phyloP scores from a whole-genome alignment of 1,140 invertebrate genomes.

The Limonius californicus region DNA sequence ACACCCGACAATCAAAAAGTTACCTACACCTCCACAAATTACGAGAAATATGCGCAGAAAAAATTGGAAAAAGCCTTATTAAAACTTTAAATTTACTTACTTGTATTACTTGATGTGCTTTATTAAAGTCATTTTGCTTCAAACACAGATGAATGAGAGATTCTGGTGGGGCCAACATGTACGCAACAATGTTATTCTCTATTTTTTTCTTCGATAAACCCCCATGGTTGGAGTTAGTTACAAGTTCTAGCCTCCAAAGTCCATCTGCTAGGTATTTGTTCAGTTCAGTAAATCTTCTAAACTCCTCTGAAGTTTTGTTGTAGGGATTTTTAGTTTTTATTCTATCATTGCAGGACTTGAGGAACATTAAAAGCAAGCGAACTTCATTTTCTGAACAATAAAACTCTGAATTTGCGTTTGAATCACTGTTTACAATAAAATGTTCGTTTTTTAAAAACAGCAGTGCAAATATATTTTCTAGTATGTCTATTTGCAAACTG shows the following conservation, averaged over 20 bases:
- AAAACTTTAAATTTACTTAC: slow-evolving; percentile 38
- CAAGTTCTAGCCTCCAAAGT: slow-evolving; percentile 39
- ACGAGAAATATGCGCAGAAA: slow-evolving; percentile 43
- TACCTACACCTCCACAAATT: slow-evolving; percentile 38
- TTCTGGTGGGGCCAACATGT: slow-evolving; percentile 41
- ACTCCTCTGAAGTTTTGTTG: slow-evolving; percentile 27
- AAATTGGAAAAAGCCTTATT: slow-evolving; percentile 39
- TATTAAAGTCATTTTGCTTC: slow-evolving; percentile 37
- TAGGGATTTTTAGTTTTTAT: slow-evolving; percentile 29
- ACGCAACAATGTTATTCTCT: slow-evolving; percentile 35
- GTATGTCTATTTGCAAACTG: slow-evolving; percentile 34
- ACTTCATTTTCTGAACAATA: slow-evolving; percentile 9
- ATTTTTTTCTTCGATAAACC: slow-evolving; percentile 19
- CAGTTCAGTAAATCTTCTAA: slow-evolving; percentile 30
- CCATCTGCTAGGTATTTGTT: slow-evolving; percentile 38
- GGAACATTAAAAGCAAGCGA: slow-evolving; percentile 10
- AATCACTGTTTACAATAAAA: background rate
- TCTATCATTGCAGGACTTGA: slow-evolving; percentile 27
- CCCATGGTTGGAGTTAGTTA: slow-evolving; percentile 26
- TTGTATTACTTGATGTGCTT: slow-evolving; percentile 42
- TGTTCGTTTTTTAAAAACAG: slow-evolving; percentile 35
- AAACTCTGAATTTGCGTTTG: background rate
- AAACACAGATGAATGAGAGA: slow-evolving; percentile 42
- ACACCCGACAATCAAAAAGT: slow-evolving; percentile 29
- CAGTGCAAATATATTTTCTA: slow-evolving; percentile 40